Evolutionary conservation across 2,888 invertebrate genomes (phyloP).

Genomic region (Polydrusus cervinus): DNA sequence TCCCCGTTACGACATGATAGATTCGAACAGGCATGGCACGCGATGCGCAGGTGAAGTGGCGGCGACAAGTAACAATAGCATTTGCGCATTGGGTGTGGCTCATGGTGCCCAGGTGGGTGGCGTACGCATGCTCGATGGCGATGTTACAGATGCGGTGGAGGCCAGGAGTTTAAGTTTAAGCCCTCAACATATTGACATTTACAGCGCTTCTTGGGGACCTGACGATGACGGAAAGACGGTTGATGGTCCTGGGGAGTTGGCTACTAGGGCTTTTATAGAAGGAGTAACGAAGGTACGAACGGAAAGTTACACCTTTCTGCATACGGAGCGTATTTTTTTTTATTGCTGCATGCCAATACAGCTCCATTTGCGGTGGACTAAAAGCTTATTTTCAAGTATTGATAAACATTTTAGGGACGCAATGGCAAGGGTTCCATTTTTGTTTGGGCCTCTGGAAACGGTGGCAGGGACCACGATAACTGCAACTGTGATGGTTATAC

Average conservation of each 20-base stretch:
- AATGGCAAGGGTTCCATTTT: slow-evolving; percentile 97
- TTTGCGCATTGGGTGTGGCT: slow-evolving; percentile 97
- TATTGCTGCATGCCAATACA: too few species aligned
- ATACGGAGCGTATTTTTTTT: too few species aligned
- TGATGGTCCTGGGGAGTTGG: slow-evolving; percentile 96
- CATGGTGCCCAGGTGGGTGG: slow-evolving; percentile 93
- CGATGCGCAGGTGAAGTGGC: slow-evolving; percentile 98
- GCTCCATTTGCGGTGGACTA: too few species aligned
- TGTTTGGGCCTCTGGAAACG: slow-evolving; percentile 99
- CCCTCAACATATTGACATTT: slow-evolving; percentile 98
- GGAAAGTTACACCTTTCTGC: not conserved
- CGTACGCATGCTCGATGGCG: slow-evolving; percentile 98
- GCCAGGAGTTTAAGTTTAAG: slow-evolving; percentile 94
- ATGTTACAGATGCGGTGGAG: slow-evolving; percentile 99
- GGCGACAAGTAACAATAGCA: slow-evolving; percentile 95
- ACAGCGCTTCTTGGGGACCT: slow-evolving; percentile 98
- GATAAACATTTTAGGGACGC: slow-evolving; percentile 79
- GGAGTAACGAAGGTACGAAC: slow-evolving; percentile 89
- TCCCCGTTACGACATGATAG: slow-evolving; percentile 97
- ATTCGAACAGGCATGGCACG: slow-evolving; percentile 96
- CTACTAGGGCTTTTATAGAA: slow-evolving; percentile 95
- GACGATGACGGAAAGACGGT: slow-evolving; percentile 99
- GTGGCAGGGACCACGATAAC: slow-evolving; percentile 95
- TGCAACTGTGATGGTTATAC: slow-evolving; percentile 99
- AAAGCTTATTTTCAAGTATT: not conserved